phyloP scores from a whole-genome alignment of 1,140 invertebrate species.

The Dendroctonus valens region DNA sequence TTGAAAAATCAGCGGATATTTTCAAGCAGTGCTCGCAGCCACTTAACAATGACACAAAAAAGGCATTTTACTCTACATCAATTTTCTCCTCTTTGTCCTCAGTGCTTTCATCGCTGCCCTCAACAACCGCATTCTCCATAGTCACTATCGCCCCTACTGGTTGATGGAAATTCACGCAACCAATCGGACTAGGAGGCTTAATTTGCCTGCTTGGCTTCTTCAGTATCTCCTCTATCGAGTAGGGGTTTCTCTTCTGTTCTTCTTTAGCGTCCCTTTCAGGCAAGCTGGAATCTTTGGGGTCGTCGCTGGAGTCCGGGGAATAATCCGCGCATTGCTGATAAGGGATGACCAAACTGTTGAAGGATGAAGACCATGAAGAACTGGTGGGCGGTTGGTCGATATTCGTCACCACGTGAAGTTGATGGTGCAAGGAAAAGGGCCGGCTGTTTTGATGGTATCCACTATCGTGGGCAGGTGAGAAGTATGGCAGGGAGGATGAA shows the following conservation, averaged over 20 bases:
- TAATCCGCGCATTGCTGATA: conserved; percentile 19
- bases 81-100: conserved; percentile 41
- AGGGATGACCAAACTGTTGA: conserved; percentile 19
- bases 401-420: conserved; percentile 53
- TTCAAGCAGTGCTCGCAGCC: too few relatives aligned
- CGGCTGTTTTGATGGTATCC: conserved; percentile 53
- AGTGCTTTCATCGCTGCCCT: conserved; percentile 9
- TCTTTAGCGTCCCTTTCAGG: conserved; percentile 30
- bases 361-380: conserved; percentile 53
- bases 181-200: conserved; percentile 39
- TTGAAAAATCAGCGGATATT: too few relatives aligned
- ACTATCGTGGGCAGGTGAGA: conserved; percentile 43
- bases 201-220: conserved; percentile 69
- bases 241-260: conserved; percentile 72
- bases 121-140: conserved; percentile 33
- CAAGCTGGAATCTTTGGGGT: conserved; percentile 13
- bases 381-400: conserved; percentile 46
- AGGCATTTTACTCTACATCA: conserved; percentile 33
- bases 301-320: conserved; percentile 18
- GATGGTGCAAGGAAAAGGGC: conserved; percentile 59
- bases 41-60: too few relatives aligned
- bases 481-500: conserved; percentile 33
- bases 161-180: conserved; percentile 40
- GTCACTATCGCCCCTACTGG: conserved; percentile 44
- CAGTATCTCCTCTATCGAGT: conserved; percentile 81